These are phyloP conservation scores for Calephelis perditalis DNA, from an alignment of 2,888 invertebrate genomes.

Conservation along the genomic window DNA sequence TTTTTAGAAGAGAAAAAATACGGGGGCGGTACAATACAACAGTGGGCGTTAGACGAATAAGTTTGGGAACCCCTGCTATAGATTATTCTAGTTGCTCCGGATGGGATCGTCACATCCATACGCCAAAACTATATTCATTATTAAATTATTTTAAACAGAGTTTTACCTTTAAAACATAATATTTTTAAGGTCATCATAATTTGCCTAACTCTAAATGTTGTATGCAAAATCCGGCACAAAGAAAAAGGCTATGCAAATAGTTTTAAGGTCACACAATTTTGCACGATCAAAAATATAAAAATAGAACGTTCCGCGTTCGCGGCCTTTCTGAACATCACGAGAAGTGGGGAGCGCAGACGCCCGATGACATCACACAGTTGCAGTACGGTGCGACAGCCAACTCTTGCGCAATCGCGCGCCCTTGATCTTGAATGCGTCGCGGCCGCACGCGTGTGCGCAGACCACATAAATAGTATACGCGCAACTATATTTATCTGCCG, in stretches of 20 bases:
- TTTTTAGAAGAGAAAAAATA: no score
- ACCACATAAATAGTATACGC: constrained; percentile 52
- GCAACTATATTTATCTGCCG: constrained; percentile 67
- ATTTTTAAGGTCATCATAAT: background rate
- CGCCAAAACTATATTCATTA: no score
- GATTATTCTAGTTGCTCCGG: no score
- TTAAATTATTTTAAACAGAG: no score
- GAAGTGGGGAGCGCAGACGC: constrained; percentile 50
- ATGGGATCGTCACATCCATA: no score
- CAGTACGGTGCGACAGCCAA: constrained; percentile 71
- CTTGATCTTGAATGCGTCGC: constrained; percentile 79
- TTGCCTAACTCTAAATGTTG: background rate
- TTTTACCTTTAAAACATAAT: no score
- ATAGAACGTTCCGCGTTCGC: constrained; percentile 66
- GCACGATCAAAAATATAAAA: constrained; percentile 48
- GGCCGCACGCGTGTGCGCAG: constrained; percentile 65
- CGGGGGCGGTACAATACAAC: no score
- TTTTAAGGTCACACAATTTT: constrained; percentile 33
- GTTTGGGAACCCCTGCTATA: no score
- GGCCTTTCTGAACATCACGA: constrained; percentile 50
- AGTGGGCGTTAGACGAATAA: no score
- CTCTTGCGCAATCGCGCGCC: constrained; percentile 75
- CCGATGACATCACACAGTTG: constrained; percentile 73
- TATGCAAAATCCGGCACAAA: constrained; percentile 8
- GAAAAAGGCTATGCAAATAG: constrained; percentile 18